phyloP scores from a whole-genome alignment of 2,113 vertebrate genomes.

The Ascaphus truei region DNA sequence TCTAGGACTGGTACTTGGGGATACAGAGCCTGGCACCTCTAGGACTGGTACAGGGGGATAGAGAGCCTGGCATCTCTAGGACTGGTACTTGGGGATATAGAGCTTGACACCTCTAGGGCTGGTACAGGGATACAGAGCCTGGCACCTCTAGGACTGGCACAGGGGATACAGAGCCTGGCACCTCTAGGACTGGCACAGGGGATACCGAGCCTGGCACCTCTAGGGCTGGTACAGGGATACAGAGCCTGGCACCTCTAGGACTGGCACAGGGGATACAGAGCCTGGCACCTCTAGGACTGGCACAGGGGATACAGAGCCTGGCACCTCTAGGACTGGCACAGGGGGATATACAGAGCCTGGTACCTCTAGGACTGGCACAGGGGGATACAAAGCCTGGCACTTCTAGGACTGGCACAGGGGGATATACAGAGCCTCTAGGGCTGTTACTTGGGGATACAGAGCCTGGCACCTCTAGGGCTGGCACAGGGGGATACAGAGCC shows the following conservation, averaged over 20 bases:
- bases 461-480: neutral
- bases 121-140: neutral
- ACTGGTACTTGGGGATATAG: neutral
- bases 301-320: neutral
- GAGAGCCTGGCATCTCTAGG: neutral
- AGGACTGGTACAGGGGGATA: no score
- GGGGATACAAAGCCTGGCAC: constrained; percentile 14
- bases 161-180: neutral
- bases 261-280: no score
- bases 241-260: neutral
- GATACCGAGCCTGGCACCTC: neutral
- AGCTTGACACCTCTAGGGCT: neutral
- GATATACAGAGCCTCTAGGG: no score
- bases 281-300: no score
- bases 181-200: neutral
- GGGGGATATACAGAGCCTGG: no score
- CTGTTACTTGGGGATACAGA: no score
- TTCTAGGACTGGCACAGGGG: neutral
- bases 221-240: neutral
- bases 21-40: neutral
- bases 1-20: neutral
- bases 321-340: neutral
- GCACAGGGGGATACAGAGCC: neutral
- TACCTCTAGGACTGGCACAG: no score
- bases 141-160: neutral